These are phyloP conservation scores for Macquaria ambigua DNA, from an alignment of 2,113 vertebrate species.

Conservation along the genomic window DNA sequence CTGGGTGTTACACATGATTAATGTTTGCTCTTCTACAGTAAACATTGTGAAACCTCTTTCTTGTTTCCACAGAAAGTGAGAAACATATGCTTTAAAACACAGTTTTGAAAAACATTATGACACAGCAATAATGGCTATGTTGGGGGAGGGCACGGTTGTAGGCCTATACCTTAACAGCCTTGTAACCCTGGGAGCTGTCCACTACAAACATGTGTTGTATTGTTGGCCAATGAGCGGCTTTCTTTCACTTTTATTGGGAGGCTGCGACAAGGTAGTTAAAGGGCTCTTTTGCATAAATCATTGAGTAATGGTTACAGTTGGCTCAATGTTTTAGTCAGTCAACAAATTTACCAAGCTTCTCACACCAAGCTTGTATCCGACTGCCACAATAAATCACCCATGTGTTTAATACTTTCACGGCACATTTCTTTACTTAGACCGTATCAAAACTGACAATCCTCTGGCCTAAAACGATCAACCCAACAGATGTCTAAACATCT, in stretches of 20 bases:
- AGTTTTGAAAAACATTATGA: constrained; percentile 8
- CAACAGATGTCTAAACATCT: constrained; percentile 61
- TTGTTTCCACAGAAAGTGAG: neutral
- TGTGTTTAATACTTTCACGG: constrained; percentile 17
- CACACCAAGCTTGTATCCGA: neutral
- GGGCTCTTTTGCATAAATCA: neutral
- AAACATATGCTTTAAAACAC: neutral
- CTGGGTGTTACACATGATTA: neutral
- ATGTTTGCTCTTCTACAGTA: constrained; percentile 5
- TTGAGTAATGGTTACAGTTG: constrained; percentile 6
- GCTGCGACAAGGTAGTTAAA: constrained; percentile 1
- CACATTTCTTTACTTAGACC: neutral
- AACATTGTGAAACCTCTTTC: constrained; percentile 26
- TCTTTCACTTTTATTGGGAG: constrained; percentile 15
- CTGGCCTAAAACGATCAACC: constrained; percentile 31
- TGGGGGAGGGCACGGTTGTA: neutral
- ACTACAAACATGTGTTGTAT: neutral
- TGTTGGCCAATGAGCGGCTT: neutral
- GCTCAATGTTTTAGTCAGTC: neutral
- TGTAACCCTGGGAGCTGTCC: constrained; percentile 3
- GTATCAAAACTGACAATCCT: constrained; percentile 30
- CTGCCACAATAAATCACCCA: constrained; percentile 2
- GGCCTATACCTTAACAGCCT: neutral
- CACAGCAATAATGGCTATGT: constrained; percentile 1
- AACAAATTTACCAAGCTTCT: neutral